A percentile compares a stretch with the other conserved stretches of the same genome.
These are phyloP conservation scores for Pinctada fucata DNA, from an alignment of 2,888 invertebrate species.

Conservation along the genomic window DNA sequence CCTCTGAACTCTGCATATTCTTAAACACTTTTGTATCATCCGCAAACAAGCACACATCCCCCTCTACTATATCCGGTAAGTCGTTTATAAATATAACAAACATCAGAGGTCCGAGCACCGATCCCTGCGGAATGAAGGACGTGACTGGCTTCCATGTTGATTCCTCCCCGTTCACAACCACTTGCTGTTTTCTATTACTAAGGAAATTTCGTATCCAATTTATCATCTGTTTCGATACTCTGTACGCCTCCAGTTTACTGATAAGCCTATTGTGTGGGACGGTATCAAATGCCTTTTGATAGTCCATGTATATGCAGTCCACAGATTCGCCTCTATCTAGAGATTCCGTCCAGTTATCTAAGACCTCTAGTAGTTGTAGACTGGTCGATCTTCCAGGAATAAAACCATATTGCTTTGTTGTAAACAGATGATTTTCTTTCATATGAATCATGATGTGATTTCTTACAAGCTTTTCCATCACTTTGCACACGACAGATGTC, in stretches of 20 bases:
- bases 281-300: conserved; percentile 29
- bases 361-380: no score
- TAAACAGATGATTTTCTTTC: no score
- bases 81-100: no score
- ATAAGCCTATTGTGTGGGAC: no score
- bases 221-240: conserved; percentile 6
- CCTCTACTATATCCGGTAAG: background rate
- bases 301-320: conserved; percentile 29
- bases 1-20: no score
- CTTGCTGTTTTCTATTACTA: conserved; percentile 1
- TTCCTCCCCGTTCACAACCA: conserved; percentile 6
- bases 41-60: conserved; percentile 8
- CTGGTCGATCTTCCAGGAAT: no score
- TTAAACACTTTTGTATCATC: conserved; percentile 3
- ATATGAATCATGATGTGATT: no score
- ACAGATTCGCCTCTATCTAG: no score
- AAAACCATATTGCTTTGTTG: no score
- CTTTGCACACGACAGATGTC: conserved; percentile 11
- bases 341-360: no score
- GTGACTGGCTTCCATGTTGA: no score
- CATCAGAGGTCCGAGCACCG: no score
- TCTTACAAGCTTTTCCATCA: conserved; percentile 17
- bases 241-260: conserved; percentile 1
- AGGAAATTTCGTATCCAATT: conserved; percentile 2
- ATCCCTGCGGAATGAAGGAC: conserved; percentile 5